A percentile compares a stretch with the other conserved stretches of the same genome.
Evolutionary conservation across 2,888 invertebrate genomes (phyloP).

Genomic region (Melieria picta): DNA sequence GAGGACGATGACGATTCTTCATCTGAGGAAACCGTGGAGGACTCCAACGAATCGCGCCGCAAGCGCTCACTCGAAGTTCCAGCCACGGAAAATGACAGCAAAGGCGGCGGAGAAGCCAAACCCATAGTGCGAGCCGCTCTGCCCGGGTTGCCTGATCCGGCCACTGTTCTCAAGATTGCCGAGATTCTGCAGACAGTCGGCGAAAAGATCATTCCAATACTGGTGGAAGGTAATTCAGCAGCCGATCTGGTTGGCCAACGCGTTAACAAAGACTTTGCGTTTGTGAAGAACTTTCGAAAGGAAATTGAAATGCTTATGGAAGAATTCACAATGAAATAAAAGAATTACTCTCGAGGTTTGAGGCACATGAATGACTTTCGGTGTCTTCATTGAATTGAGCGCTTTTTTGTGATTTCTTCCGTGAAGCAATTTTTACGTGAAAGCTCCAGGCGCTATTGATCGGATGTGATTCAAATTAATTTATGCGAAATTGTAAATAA

Average conservation of each 20-base stretch:
- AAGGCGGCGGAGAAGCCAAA: constrained; percentile 16
- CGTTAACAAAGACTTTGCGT: constrained; percentile 41
- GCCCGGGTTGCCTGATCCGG: constrained; percentile 60
- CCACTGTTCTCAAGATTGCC: constrained; percentile 57
- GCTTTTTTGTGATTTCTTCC: too few relatives aligned
- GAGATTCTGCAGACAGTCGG: constrained; percentile 58
- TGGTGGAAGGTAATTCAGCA: constrained; percentile 53
- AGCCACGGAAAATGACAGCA: constrained; percentile 15
- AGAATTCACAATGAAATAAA: constrained; percentile 27
- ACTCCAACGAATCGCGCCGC: constrained; percentile 46
- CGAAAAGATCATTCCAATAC: constrained; percentile 57
- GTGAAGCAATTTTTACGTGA: too few relatives aligned
- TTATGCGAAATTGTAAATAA: too few relatives aligned
- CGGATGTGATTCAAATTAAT: too few relatives aligned
- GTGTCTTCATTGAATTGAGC: too few relatives aligned
- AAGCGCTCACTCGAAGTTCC: constrained; percentile 42
- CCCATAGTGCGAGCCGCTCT: constrained; percentile 38
- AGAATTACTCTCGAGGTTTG: neutral
- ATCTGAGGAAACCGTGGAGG: constrained; percentile 57
- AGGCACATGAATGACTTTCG: too few relatives aligned
- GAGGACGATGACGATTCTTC: constrained; percentile 54
- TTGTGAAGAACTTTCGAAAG: constrained; percentile 46
- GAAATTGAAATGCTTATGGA: constrained; percentile 40
- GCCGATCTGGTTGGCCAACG: constrained; percentile 45
- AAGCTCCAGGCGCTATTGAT: too few relatives aligned